Evolutionary conservation across 2,797 vertebrate genomes (phyloP), one percentile per base, ranked within the genome.

Genomic region (Ibycter americanus): DNA sequence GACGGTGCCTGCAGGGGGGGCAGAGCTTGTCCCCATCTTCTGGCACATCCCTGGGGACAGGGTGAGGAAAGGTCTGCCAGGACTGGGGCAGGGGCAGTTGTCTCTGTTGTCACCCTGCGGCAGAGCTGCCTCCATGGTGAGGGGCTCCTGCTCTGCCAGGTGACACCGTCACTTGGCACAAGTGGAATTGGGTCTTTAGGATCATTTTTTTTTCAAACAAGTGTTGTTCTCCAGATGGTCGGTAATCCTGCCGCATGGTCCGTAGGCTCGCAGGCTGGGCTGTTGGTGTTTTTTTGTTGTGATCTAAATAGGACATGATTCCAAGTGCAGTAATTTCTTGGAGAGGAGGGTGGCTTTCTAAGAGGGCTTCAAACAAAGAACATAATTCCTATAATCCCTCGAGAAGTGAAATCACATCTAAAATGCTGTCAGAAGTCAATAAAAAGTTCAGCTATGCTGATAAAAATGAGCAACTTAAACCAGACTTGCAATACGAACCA

Each of bases 401-500:
- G 6, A 89, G 86, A 86, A 84, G 62, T 9, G 66, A 92, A 89
- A 87, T 59, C 51, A 62, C 70, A 55, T 59, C 81, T 92, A 49
- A 95, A 95, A 87, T 66, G 58, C 51, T 93, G 62, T 92, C 89
- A 82, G 66, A 90, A 93, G 77, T 94, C 70, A 87, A 84, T 76
- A 83, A 87, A 76, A 87, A 73, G 80, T 90, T 92, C 42, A 66
- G 54, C 49, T 51, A 29, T 0, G 3, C 51, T 77, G 92, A 44
- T 40, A 94, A 86, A 93, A 96, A 87, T 0, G 21, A 73, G 16
- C 47, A 63, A 38, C 42, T 88, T 68, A 67, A 83, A 58, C 26
- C 73, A 83, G 70, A 29, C 36, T 62, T 62, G 58, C 54, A 32
- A 36, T 36, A 29, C 1, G 21, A 65, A 72, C 23, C 21, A 78